Conservation (phyloP, 1,140 invertebrate species). For the Drosophila kohkoa region DNA sequence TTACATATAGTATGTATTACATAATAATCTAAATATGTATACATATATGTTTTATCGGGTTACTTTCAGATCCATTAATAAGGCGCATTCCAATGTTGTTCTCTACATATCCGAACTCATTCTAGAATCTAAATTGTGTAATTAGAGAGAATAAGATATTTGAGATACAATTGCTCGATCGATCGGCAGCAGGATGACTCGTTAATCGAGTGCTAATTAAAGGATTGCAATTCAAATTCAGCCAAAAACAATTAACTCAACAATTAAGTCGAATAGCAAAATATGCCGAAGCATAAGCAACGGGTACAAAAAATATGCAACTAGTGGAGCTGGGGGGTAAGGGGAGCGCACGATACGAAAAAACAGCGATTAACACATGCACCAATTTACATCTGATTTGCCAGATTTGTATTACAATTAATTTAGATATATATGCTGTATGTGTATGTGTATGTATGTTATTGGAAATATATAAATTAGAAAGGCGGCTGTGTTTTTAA, state of each 20-base stretch:
- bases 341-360: neutral
- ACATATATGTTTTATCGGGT: slow-evolving; percentile 48
- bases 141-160: slow-evolving; percentile 67
- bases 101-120: slow-evolving; percentile 60
- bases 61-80: slow-evolving; percentile 77
- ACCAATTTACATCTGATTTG: slow-evolving; percentile 51
- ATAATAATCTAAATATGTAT: slow-evolving; percentile 30
- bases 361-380: slow-evolving; percentile 65
- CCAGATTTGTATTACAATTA: slow-evolving; percentile 14
- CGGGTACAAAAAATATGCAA: slow-evolving; percentile 22
- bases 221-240: slow-evolving; percentile 55
- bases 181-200: slow-evolving; percentile 14
- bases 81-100: slow-evolving; percentile 72
- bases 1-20: slow-evolving; percentile 46
- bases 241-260: slow-evolving; percentile 71
- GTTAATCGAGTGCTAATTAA: slow-evolving; percentile 56
- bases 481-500: no score
- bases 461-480: neutral
- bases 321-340: neutral
- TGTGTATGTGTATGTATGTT: slow-evolving; percentile 13
- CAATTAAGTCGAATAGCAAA: slow-evolving; percentile 57
- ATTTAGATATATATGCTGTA: slow-evolving; percentile 19
- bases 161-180: slow-evolving; percentile 44
- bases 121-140: slow-evolving; percentile 64
- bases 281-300: slow-evolving; percentile 59